Percentiles rank a stretch among this genome's conserved stretches.
Evolutionary conservation across 2,888 invertebrate genomes (phyloP).

Genomic region (Andrena bucephala): DNA sequence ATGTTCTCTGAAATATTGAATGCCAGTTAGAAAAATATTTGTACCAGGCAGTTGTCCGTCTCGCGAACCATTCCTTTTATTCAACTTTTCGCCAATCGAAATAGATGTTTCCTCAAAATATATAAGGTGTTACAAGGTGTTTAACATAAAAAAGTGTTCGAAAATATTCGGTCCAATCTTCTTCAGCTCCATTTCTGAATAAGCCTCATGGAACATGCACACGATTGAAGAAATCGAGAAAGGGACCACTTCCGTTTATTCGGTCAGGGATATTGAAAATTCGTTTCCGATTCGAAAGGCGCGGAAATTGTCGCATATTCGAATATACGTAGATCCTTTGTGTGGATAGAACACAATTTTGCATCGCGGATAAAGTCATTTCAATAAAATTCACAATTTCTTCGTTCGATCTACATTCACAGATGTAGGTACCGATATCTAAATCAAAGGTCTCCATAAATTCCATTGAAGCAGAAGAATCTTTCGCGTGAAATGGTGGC

Average conservation of each 20-base stretch:
- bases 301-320: conserved; percentile 30
- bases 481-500: neutral
- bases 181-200: neutral
- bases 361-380: neutral
- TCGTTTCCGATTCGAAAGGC: conserved; percentile 50
- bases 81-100: neutral
- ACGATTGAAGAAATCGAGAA: conserved; percentile 13
- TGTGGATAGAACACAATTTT: conserved; percentile 12
- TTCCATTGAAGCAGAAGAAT: neutral
- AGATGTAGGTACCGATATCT: no score
- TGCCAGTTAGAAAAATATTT: neutral
- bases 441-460: neutral
- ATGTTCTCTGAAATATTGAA: neutral
- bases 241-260: conserved; percentile 35
- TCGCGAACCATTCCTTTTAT: neutral
- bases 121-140: neutral
- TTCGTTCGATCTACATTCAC: neutral
- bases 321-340: conserved; percentile 10
- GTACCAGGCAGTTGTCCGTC: neutral
- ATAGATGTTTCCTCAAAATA: neutral
- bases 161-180: conserved; percentile 19
- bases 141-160: neutral
- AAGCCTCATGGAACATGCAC: neutral
- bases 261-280: conserved; percentile 60
- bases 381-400: neutral